Evolutionary conservation across 2,113 vertebrate species (phyloP).

Genomic region (Dromaius novaehollandiae): DNA sequence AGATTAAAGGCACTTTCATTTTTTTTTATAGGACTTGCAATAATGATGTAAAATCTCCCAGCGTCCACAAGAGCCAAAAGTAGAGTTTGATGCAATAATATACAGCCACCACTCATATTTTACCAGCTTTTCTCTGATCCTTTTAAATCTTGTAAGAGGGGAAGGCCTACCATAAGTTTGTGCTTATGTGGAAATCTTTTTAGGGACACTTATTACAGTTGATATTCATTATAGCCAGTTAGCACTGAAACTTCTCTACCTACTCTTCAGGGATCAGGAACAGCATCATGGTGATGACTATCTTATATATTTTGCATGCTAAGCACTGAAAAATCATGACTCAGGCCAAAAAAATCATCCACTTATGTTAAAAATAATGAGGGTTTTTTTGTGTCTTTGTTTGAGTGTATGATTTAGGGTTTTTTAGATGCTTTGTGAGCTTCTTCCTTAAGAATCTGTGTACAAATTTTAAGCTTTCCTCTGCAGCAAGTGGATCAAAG

Average conservation of each 20-base stretch:
- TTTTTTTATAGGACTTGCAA: background rate
- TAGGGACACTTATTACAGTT: background rate
- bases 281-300: background rate
- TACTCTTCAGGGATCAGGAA: background rate
- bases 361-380: background rate
- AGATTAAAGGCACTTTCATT: background rate
- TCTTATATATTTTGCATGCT: background rate
- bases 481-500: background rate
- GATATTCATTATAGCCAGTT: background rate
- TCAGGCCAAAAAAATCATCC: background rate
- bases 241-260: background rate
- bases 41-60: background rate
- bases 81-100: background rate
- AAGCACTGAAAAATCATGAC: background rate
- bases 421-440: too few species aligned
- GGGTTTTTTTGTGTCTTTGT: background rate
- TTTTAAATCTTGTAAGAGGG: background rate
- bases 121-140: background rate
- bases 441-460: background rate
- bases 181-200: background rate
- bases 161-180: background rate
- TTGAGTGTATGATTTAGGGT: background rate
- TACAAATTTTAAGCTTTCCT: background rate
- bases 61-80: background rate
- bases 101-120: background rate